Base-by-base conservation (phyloP, 2,888 invertebrate species). In the Caenorhabditis sinica region DNA sequence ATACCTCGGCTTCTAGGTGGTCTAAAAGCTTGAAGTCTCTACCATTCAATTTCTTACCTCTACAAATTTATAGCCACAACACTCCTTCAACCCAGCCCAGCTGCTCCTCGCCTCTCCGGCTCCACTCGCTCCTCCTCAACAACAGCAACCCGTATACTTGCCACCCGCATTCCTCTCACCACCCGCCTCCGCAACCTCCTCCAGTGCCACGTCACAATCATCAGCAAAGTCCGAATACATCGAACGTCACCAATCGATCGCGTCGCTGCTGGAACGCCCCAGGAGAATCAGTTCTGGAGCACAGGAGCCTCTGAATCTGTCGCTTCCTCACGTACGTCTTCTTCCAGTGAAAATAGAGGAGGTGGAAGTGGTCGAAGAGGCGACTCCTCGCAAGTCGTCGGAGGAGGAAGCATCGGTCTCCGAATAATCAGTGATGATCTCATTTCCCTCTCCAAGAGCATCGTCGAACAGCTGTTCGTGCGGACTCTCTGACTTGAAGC, bases 181-280 rank as follows among this genome's bases (percentile, higher is more conserved):
- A 76, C 75, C 82, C 79, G 65, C 72, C 11, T 68, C 60, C 5
- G 56, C 58, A 28, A 40, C 77, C 40, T 20, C 81, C 9, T 23
- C 65, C n/a, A 40, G 23, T 23, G 1, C 40, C 23, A 53, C 72
- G n/a, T 23, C 72, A 6, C 25, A 25, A 11, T 36, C 82, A 11
- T 56, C 82, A 11, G 51, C 36, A n/a, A 65, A 73, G 43, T 77
- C 83, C 0, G 77, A 81, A 15, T 85, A 53, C 53, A 69, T 85
- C 58, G 85, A 85, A 33, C 45, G 85, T 20, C 85, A 85, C 30
- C 77, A 73, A 25, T 73, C 82, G 28, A 86, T 88, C 17, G 88
- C 88, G 4, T 65, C 66, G 1, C 69, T 88, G 2, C 61, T 88
- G 25, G 86, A 87, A 36, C 75, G 82, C 2, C 85, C 85, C 17